phyloP scores from a whole-genome alignment of 2,888 invertebrate species.

The Drosophila silvestris region DNA sequence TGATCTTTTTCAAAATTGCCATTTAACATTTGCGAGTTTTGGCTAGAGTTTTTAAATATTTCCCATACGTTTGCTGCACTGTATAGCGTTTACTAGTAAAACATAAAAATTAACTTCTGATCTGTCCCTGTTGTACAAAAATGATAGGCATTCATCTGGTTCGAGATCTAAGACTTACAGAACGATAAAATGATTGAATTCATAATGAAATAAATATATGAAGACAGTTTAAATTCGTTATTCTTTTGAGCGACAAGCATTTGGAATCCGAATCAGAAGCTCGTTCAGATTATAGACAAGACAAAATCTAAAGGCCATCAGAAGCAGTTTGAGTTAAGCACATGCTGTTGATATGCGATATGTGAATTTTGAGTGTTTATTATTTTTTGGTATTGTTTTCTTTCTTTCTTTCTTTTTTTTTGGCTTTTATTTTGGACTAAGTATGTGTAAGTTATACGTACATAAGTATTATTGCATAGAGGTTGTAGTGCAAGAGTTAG shows the following conservation, averaged over 20 bases:
- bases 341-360: slow-evolving; percentile 55
- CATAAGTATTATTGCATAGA: slow-evolving; percentile 31
- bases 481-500: slow-evolving; percentile 27
- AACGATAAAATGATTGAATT: neutral
- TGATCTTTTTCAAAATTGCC: slow-evolving; percentile 3
- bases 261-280: slow-evolving; percentile 42
- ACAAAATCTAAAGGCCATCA: slow-evolving; percentile 28
- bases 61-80: neutral
- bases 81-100: neutral
- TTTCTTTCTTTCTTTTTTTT: neutral
- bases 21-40: neutral
- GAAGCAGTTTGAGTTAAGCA: slow-evolving; percentile 34
- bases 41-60: neutral
- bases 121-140: neutral
- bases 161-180: neutral
- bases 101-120: neutral
- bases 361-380: slow-evolving; percentile 48
- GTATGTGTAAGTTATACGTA: slow-evolving; percentile 34
- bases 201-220: slow-evolving; percentile 2
- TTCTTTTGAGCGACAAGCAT: slow-evolving; percentile 13
- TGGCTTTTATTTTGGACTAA: slow-evolving; percentile 28
- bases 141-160: neutral
- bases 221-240: slow-evolving; percentile 27
- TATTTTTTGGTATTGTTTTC: slow-evolving; percentile 3
- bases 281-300: slow-evolving; percentile 20